phyloP scores from a whole-genome alignment of 2,888 invertebrate genomes.

The Oegoconia quadripuncta region DNA sequence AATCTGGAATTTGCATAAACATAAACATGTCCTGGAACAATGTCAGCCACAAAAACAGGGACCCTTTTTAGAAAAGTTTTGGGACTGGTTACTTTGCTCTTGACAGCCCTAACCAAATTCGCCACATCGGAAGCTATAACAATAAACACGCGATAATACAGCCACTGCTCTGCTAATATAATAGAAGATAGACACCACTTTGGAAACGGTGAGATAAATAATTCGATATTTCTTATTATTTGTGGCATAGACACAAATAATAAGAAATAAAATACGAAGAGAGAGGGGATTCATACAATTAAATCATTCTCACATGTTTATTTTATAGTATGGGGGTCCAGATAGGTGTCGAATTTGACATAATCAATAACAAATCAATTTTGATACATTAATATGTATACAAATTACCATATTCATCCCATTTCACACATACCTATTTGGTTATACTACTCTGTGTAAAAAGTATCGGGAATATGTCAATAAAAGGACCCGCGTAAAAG shows the following conservation, averaged over 20 bases:
- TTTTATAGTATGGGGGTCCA: too few species aligned
- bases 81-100: conserved; percentile 23
- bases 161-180: conserved; percentile 32
- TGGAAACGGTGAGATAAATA: conserved; percentile 42
- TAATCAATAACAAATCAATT: too few species aligned
- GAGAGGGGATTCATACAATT: too few species aligned
- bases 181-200: conserved; percentile 31
- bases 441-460: too few species aligned
- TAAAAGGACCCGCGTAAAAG: too few species aligned
- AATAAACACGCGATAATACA: conserved; percentile 27
- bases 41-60: conserved; percentile 19
- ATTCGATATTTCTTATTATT: conserved; percentile 38
- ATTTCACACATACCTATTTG: too few species aligned
- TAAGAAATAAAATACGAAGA: too few species aligned
- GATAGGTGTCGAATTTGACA: too few species aligned
- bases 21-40: conserved; percentile 27
- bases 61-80: conserved; percentile 33
- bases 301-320: too few species aligned
- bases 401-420: too few species aligned
- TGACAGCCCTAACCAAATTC: conserved; percentile 38
- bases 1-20: conserved; percentile 29
- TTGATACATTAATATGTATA: too few species aligned
- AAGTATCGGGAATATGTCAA: too few species aligned
- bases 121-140: conserved; percentile 30
- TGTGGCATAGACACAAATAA: conserved; percentile 20